Evolutionary conservation across 2,113 vertebrate species (phyloP).

Genomic region (Eptesicus fuscus): DNA sequence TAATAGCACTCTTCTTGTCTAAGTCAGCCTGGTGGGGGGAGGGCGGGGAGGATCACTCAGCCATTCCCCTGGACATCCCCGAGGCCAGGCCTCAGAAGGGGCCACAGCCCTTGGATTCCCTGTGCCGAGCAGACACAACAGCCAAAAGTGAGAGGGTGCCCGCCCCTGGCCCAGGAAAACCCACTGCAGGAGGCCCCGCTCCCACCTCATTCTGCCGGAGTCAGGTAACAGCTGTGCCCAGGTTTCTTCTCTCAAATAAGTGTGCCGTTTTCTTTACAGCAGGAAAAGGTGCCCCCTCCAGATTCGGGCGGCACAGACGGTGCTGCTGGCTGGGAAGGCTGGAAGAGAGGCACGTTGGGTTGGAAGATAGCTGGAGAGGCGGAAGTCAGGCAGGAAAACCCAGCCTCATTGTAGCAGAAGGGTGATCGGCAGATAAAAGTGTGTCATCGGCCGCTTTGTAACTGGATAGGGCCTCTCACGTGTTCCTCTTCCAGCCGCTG

Average conservation of each 20-base stretch:
- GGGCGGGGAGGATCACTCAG: conserved; percentile 10
- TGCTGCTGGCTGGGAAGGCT: not conserved
- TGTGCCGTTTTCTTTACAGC: not conserved
- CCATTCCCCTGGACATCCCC: not conserved
- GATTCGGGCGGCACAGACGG: not conserved
- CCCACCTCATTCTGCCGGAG: conserved; percentile 35
- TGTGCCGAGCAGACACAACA: not conserved
- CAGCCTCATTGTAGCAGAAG: not conserved
- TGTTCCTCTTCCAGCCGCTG: not conserved
- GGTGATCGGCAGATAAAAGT: not conserved
- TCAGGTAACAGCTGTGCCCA: conserved; percentile 60
- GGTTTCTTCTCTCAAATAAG: conserved; percentile 34
- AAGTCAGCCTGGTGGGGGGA: not conserved
- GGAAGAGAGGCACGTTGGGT: not conserved
- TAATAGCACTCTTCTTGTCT: conserved; percentile 54
- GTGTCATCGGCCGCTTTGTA: not conserved
- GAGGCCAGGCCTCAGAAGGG: not conserved
- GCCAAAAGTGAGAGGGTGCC: not conserved
- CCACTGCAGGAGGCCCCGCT: not conserved
- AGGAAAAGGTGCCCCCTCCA: not conserved
- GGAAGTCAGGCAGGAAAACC: not conserved
- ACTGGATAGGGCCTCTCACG: not conserved
- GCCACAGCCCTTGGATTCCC: not conserved
- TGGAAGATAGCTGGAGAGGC: not conserved
- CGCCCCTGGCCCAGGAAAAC: not conserved